These are phyloP conservation scores for honey bee (Apis mellifera) DNA, from an alignment of 1,140 invertebrate species.

Conservation along the genomic window Amel_HAv3.1 CM009931.2:25315501-25316000, in stretches of 20 bases:
- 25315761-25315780: conserved; percentile 94
- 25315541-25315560: conserved; percentile 91
- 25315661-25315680: background rate
- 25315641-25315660: background rate
- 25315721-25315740: background rate
- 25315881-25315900: conserved; percentile 87
- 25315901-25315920: conserved; percentile 1
- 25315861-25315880: conserved; percentile 89
- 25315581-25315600: conserved; percentile 85
- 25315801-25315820: conserved; percentile 86
- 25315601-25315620: conserved; percentile 21
- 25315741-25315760: conserved; percentile 86
- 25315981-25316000: background rate
- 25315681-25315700: background rate
- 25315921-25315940: background rate
- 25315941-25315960: background rate
- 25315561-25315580: conserved; percentile 93
- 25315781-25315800: conserved; percentile 93
- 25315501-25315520: conserved; percentile 93
- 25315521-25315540: conserved; percentile 94
- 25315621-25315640: too few relatives aligned
- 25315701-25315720: background rate
- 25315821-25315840: conserved; percentile 86
- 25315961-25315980: background rate
- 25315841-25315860: conserved; percentile 93